These are phyloP conservation scores for Epiblema foenella DNA, from an alignment of 2,888 invertebrate genomes.

Conservation along the genomic window DNA sequence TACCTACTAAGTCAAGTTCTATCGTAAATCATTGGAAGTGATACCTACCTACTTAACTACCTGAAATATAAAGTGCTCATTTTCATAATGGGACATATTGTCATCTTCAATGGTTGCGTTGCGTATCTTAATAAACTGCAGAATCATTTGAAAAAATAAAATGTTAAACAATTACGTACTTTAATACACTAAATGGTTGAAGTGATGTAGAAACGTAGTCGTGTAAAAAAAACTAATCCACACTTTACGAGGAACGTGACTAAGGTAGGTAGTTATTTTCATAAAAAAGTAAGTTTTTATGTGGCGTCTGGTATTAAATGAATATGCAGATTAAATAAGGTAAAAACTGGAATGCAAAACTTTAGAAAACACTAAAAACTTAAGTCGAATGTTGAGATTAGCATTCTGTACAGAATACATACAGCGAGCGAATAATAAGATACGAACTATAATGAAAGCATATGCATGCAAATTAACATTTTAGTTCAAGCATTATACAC, in stretches of 20 bases:
- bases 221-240: neutral
- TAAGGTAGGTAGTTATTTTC: neutral
- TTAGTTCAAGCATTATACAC: neutral
- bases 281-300: neutral
- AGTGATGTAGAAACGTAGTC: neutral
- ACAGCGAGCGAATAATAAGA: neutral
- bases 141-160: neutral
- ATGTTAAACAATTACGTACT: no score
- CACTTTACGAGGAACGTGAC: neutral
- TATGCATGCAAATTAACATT: neutral
- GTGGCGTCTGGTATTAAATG: neutral
- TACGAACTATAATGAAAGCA: neutral
- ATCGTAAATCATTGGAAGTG: no score
- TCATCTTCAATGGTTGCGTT: no score
- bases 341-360: constrained; percentile 9
- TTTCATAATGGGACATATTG: no score
- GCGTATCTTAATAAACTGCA: no score
- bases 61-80: no score
- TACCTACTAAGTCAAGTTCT: neutral
- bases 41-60: no score
- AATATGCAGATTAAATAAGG: constrained; percentile 18
- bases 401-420: neutral
- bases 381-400: neutral
- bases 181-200: no score
- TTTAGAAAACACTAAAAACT: neutral